Evolutionary conservation across 2,888 invertebrate genomes (phyloP).

Genomic region (Eubasilissa splendida): DNA sequence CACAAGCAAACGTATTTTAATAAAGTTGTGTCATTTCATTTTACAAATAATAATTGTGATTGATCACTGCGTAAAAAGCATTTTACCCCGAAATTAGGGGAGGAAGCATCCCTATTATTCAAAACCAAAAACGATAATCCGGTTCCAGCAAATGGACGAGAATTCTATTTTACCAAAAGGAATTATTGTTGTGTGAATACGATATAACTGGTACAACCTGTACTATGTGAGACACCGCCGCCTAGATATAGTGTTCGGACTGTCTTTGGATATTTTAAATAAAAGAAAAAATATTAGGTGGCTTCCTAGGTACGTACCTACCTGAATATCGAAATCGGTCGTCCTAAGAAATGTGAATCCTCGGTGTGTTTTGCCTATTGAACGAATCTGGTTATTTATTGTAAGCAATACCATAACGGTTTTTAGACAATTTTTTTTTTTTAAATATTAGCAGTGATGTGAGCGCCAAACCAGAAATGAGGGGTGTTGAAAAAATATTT

Average conservation of each 20-base stretch:
- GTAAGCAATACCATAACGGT: not conserved
- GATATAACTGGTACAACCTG: conserved; percentile 40
- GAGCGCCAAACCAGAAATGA: not conserved
- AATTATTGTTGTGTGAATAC: conserved; percentile 5
- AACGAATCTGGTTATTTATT: conserved; percentile 35
- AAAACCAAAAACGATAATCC: conserved; percentile 7
- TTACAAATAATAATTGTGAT: conserved; percentile 23
- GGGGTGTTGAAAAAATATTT: too few species aligned
- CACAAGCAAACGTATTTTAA: not conserved
- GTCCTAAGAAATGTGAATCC: conserved; percentile 35
- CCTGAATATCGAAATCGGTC: conserved; percentile 41
- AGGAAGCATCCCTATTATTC: conserved; percentile 4
- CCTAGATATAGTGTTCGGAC: not conserved
- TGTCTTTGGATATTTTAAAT: conserved; percentile 33
- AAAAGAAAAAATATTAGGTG: conserved; percentile 19
- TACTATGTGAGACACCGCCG: not conserved
- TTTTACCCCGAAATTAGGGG: conserved; percentile 8
- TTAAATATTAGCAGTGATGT: not conserved
- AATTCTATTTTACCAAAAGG: conserved; percentile 7
- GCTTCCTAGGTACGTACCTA: conserved; percentile 1
- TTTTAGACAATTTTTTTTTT: not conserved
- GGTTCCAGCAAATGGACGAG: not conserved
- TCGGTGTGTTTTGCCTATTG: conserved; percentile 37
- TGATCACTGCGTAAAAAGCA: conserved; percentile 20
- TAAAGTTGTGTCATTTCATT: conserved; percentile 5